Base-by-base conservation (phyloP, 1,140 invertebrate genomes). In the Papilio glaucus region DNA sequence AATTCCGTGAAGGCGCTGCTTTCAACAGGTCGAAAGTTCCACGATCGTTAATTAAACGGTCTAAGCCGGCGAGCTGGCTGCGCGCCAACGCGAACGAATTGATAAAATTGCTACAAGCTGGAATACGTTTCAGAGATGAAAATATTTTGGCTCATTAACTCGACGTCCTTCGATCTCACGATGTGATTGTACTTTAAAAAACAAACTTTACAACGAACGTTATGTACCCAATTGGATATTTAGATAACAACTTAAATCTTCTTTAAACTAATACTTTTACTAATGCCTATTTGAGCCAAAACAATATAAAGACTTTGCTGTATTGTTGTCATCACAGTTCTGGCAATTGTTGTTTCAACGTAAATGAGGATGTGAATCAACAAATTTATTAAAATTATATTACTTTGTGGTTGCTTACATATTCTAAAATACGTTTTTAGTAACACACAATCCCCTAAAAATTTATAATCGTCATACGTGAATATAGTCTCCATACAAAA, bases 11-110 rank as follows among this genome's bases (percentile, higher is more conserved):
- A 89, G 88, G 86, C 88, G 77, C 77, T 74, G 85, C 85, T 91
- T 90, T 92, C 90, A 92, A 92, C 90, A 92, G 89, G 90, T 92
- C 87, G 81, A 87, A 90, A 91, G 90, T 91, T 92, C 88, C 85
- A 87, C 87, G 87, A 74, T 90, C 89, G 90, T 90, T 89, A 91
- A 92, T 92, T 92, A 92, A 91, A 92, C 84, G 88, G 86, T 91
- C 88, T 89, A 85, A 88, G 86, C 81, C 85, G 77, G 76, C 79
- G 80, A 80, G 86, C 84, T 92, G 90, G 90, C 88, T 62, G 74
- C 81, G 68, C 72, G 81, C 90, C 90, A 92, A 85, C 82, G 68
- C 78, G 79, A 76, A 73, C 74, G 77, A 89, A 88, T 90, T 90
- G 85, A 91, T 90, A 86, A 87, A 90, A 90, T 85, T 86, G 78